Percentiles rank a stretch among this genome's conserved stretches.
phyloP scores from a whole-genome alignment of 2,113 vertebrate species.

The Pandion haliaetus region DNA sequence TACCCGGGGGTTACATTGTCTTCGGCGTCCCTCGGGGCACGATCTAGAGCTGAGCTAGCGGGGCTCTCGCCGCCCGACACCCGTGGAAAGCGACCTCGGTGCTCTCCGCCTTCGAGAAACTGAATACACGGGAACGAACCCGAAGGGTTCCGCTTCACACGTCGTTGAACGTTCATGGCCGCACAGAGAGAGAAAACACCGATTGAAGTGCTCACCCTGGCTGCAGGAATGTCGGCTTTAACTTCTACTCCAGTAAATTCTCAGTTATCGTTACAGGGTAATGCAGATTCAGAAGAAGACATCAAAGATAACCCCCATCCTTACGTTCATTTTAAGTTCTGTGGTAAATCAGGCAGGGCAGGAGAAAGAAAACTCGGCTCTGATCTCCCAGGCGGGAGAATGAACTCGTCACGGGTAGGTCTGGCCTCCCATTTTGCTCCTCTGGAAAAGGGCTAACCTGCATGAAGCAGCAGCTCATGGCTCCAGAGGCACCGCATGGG shows the following conservation, averaged over 20 bases:
- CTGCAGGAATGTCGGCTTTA: not conserved
- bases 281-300: too few relatives aligned
- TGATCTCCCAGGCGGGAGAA: fast-evolving
- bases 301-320: not conserved
- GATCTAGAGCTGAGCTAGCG: fast-evolving
- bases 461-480: fast-evolving
- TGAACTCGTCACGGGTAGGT: fast-evolving
- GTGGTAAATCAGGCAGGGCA: not conserved
- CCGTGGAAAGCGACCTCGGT: fast-evolving
- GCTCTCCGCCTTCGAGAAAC: fast-evolving
- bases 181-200: fast-evolving
- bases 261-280: not conserved
- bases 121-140: fast-evolving
- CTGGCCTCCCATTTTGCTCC: not conserved
- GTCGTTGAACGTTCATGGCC: fast-evolving
- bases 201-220: fast-evolving
- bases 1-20: fast-evolving
- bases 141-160: not conserved
- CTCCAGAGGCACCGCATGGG: fast-evolving
- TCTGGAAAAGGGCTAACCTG: too few relatives aligned
- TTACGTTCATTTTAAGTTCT: not conserved
- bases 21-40: fast-evolving
- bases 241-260: too few relatives aligned
- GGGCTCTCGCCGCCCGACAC: fast-evolving
- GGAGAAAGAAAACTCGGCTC: not conserved